Evolutionary conservation across 2,113 vertebrate genomes (phyloP).

Genomic region (Lampris megalopsis): DNA sequence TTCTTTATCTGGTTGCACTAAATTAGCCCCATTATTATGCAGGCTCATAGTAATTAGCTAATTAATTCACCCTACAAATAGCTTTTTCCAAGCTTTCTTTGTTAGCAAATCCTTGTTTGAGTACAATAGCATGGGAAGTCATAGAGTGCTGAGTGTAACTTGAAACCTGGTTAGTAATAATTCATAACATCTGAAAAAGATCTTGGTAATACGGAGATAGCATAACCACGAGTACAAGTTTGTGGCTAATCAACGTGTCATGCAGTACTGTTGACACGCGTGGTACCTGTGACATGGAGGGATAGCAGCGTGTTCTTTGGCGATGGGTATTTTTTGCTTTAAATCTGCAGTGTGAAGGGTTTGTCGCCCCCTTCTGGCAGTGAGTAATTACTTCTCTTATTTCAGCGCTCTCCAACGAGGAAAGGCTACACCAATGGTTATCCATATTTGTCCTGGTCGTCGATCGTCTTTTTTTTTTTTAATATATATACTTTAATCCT

Average conservation of each 20-base stretch:
- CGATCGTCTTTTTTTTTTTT: no score
- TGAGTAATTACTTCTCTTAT: no score
- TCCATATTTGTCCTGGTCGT: no score
- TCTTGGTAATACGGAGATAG: neutral
- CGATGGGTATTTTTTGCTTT: no score
- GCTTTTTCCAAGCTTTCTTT: constrained; percentile 41
- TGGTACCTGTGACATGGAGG: no score
- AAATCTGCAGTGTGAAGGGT: no score
- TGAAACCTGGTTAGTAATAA: neutral
- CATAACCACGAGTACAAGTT: neutral
- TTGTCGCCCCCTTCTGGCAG: no score
- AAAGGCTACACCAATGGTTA: no score
- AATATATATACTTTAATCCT: no score
- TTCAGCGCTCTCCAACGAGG: no score
- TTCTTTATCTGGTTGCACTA: constrained; percentile 53
- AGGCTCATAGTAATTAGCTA: constrained; percentile 66
- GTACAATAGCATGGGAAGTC: constrained; percentile 23
- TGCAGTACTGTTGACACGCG: no score
- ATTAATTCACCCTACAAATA: constrained; percentile 62
- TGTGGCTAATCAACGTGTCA: neutral
- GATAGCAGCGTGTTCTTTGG: no score
- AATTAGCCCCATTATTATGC: constrained; percentile 70
- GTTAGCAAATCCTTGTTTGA: constrained; percentile 40
- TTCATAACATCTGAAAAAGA: neutral
- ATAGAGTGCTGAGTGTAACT: constrained; percentile 5